These are phyloP conservation scores for Pocillopora verrucosa DNA, from an alignment of 64 coral and sea anemone genomes.

Conservation along the genomic window DNA sequence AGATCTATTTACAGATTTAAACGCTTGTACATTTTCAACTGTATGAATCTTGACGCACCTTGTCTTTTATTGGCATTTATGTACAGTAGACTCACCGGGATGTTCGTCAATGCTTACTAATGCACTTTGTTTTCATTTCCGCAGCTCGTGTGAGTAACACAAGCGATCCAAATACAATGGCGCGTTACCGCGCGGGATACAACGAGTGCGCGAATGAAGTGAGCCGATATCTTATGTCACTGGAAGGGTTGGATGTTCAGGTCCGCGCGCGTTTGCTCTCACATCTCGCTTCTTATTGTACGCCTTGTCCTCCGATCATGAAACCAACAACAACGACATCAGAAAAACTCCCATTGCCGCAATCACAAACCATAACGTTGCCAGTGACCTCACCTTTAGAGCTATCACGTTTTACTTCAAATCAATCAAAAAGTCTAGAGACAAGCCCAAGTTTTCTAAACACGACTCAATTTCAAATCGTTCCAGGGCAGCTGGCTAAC, in stretches of 20 bases:
- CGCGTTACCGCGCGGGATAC: constrained; percentile 72
- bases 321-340: constrained; percentile 12
- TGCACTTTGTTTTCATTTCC: background rate
- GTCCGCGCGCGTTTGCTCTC: constrained; percentile 66
- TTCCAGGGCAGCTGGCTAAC: constrained; percentile 70
- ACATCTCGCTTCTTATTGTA: constrained; percentile 76
- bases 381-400: constrained; percentile 6
- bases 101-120: background rate
- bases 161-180: constrained; percentile 50
- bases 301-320: constrained; percentile 41
- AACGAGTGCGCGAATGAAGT: constrained; percentile 84
- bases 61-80: too few relatives aligned
- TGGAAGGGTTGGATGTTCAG: constrained; percentile 67
- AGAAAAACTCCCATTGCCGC: constrained; percentile 26
- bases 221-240: constrained; percentile 69
- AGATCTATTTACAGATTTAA: background rate
- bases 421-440: background rate
- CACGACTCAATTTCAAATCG: constrained; percentile 71
- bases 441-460: constrained; percentile 10
- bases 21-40: background rate
- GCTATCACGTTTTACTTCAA: constrained; percentile 9
- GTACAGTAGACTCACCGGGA: background rate
- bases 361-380: constrained; percentile 28
- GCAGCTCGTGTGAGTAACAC: constrained; percentile 24
- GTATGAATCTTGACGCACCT: background rate